Percentiles rank a stretch among this genome's conserved stretches.
Conservation (phyloP, 2,888 invertebrate species). For the Drosophila koepferae region DNA sequence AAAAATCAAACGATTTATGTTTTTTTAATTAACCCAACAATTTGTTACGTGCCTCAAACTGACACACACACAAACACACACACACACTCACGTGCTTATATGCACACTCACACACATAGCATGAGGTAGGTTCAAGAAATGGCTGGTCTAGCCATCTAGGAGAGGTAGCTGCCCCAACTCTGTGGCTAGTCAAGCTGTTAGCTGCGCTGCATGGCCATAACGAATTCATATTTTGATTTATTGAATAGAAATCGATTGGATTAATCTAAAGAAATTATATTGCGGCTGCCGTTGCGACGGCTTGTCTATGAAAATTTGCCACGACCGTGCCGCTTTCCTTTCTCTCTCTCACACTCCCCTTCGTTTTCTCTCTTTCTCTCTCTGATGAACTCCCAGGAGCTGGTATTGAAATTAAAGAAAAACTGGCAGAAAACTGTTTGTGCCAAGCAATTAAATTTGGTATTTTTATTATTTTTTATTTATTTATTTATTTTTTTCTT, state of each 20-base stretch:
- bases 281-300: constrained; percentile 53
- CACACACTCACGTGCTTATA: neutral
- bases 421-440: constrained; percentile 69
- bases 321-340: constrained; percentile 22
- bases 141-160: constrained; percentile 27
- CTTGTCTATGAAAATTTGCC: constrained; percentile 53
- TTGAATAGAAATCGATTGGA: constrained; percentile 82
- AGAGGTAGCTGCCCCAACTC: constrained; percentile 52
- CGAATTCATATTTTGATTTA: constrained; percentile 83
- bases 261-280: constrained; percentile 77
- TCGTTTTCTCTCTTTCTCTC: neutral
- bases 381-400: constrained; percentile 16
- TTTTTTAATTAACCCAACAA: constrained; percentile 85
- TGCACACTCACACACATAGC: constrained; percentile 12
- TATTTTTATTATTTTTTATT: constrained; percentile 28
- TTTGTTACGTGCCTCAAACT: constrained; percentile 83
- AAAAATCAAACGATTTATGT: constrained; percentile 83
- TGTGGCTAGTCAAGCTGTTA: constrained; percentile 48
- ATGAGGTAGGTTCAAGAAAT: constrained; percentile 26
- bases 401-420: constrained; percentile 73
- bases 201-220: constrained; percentile 75
- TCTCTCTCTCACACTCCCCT: constrained; percentile 1
- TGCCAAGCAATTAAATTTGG: constrained; percentile 65
- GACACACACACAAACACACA: constrained; percentile 48
- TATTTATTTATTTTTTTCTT: neutral